Evolutionary conservation across 2,113 vertebrate genomes (phyloP).

Genomic region (Crotalus tigris): DNA sequence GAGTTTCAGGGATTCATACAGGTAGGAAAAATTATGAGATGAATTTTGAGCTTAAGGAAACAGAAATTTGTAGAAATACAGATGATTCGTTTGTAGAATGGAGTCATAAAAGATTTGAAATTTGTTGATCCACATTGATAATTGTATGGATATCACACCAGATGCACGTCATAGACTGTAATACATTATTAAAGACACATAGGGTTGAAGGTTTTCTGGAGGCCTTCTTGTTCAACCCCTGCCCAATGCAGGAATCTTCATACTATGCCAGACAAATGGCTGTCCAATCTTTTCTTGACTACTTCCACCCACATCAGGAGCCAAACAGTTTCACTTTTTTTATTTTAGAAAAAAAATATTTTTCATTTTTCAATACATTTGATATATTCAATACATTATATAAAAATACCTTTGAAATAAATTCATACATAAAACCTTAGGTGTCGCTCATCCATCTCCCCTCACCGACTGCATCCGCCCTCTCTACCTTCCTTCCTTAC

Average conservation of each 20-base stretch:
- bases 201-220: background rate
- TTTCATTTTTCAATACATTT: no score
- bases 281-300: background rate
- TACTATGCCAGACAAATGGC: background rate
- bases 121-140: background rate
- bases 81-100: background rate
- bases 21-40: background rate
- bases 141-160: background rate
- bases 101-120: background rate
- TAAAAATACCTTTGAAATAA: no score
- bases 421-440: no score
- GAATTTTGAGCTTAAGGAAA: background rate
- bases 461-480: no score
- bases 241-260: background rate
- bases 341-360: no score
- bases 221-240: background rate
- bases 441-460: no score
- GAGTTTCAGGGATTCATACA: background rate
- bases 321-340: background rate
- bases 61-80: background rate
- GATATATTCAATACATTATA: no score
- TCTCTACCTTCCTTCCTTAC: no score
- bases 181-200: background rate
- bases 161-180: background rate
- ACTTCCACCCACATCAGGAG: background rate